These are phyloP conservation scores for Ophioderma brevispina DNA, from an alignment of 35 echinoderm and acorn worm species.

Conservation along the genomic window DNA sequence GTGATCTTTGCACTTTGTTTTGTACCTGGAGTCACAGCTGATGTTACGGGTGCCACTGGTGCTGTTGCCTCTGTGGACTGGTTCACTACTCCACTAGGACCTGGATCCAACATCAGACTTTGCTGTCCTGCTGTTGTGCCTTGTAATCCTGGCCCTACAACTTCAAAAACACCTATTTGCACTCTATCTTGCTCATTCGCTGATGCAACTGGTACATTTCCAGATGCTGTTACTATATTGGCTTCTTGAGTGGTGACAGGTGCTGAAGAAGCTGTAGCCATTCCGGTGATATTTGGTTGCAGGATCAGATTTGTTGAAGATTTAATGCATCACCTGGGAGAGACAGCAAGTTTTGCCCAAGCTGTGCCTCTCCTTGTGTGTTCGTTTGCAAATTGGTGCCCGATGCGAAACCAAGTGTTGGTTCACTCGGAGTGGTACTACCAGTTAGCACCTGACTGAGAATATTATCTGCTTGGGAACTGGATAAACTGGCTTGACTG, in stretches of 20 bases:
- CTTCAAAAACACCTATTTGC: slow-evolving; percentile 1
- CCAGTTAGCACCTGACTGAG: not conserved
- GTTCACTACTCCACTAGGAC: too few species aligned
- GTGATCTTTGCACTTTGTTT: slow-evolving; percentile 42
- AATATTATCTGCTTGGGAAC: not conserved
- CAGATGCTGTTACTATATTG: not conserved
- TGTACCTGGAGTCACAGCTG: not conserved
- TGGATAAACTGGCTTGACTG: not conserved
- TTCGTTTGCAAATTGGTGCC: not conserved
- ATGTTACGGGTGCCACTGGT: too few species aligned
- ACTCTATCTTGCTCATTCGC: not conserved
- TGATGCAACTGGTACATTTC: not conserved
- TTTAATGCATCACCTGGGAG: slow-evolving; percentile 41
- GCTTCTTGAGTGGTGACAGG: not conserved
- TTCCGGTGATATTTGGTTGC: slow-evolving; percentile 26
- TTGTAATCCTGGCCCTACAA: slow-evolving; percentile 2
- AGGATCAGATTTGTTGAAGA: slow-evolving; percentile 49
- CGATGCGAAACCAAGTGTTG: not conserved
- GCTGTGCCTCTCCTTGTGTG: not conserved
- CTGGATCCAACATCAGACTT: too few species aligned
- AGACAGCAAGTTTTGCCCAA: slow-evolving; percentile 3
- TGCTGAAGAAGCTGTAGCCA: not conserved
- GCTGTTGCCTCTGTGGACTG: not conserved
- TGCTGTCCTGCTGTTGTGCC: not conserved
- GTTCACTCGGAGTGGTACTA: not conserved